Base-by-base conservation (phyloP, 2,113 vertebrate genomes). In the Monopterus albus region DNA sequence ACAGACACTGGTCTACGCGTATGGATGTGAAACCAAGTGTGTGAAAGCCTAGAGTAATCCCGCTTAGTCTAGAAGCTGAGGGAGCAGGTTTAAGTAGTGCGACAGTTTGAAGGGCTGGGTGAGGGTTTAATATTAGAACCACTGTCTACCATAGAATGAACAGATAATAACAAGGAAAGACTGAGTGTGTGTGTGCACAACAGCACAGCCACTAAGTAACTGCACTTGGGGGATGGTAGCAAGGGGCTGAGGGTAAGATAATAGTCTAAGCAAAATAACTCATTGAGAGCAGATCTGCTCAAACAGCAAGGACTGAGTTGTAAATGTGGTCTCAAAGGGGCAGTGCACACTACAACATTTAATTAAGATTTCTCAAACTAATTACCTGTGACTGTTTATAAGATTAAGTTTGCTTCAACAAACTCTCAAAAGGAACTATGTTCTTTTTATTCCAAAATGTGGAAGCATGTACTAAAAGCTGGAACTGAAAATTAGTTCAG, bases 1-100 rank as follows among this genome's bases (percentile, higher is more conserved):
- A 18, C 51, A 20, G 43, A 46, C 65, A 33, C 64, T 46, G 8
- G 58, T 68, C 66, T 65, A 46, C 36, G n/a, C 6, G 20, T 50
- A 60, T 71, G 61, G 26, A 40, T 58, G 75, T 40, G 68, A 47
- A 65, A 68, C 23, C 23, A 67, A 56, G 38, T 40, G 39, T 53
- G 31, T 46, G 47, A 40, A 52, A 71, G 82, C 78, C 45, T 69
- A 4, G 23, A 58, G 75, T 91, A 89, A 91, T 90, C 88, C 88
- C 49, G 66, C 80, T 87, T 83, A 82, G 84, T 72, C 78, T 72
- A 82, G 75, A 71, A 75, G 81, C 84, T 82, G 86, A 45, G 72
- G 68, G 38, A 68, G 75, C 68, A 66, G 72, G 59, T 82, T 79
- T 74, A 72, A 72, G 63, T 76, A 67, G 52, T 85, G 61, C 53